Conservation (phyloP, 2,797 vertebrate genomes). For the Buceros bicornis region DNA sequence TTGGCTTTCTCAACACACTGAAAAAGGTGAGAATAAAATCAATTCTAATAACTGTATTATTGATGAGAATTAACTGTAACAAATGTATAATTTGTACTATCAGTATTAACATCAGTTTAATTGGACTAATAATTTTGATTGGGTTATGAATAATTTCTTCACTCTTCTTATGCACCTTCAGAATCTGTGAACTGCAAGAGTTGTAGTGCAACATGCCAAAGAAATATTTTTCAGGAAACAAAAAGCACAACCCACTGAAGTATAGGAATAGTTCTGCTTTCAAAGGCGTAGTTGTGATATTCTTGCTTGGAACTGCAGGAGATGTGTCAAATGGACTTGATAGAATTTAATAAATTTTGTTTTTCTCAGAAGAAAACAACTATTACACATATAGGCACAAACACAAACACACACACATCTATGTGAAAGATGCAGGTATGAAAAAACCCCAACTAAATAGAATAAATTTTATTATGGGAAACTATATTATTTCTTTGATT, state of each 20-base stretch:
- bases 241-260: fast-evolving
- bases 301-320: background rate
- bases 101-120: background rate
- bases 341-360: background rate
- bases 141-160: background rate
- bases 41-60: background rate
- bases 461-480: background rate
- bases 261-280: background rate
- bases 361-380: background rate
- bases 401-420: background rate
- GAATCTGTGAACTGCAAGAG: background rate
- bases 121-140: background rate
- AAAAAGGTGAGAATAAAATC: background rate
- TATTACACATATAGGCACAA: background rate
- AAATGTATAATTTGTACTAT: background rate
- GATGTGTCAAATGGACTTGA: background rate
- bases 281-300: background rate
- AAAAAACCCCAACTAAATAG: background rate
- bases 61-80: background rate
- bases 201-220: background rate
- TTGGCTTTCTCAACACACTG: background rate
- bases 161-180: background rate
- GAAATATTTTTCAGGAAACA: background rate
- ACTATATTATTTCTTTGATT: background rate
- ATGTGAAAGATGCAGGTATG: background rate